Conservation (phyloP, 2,113 vertebrate species). For the Axis porcinus region DNA sequence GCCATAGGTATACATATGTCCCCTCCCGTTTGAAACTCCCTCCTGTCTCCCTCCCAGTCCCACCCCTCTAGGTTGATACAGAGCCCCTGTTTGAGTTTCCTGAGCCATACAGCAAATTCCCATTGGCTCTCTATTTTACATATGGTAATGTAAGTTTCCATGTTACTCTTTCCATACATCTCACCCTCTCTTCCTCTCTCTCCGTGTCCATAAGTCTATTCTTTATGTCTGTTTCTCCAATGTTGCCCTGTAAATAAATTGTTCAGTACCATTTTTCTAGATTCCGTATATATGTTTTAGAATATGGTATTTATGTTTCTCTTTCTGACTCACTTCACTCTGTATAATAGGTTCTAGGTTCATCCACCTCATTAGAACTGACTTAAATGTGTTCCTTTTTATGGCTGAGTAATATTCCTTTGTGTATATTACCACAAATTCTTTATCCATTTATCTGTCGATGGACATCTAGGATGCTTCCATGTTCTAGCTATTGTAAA, state of each 20-base stretch:
- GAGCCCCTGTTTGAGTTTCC: not conserved
- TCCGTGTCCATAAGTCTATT: fast-evolving
- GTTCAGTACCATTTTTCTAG: not conserved
- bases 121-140: not conserved
- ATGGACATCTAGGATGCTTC: not conserved
- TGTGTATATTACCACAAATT: not conserved
- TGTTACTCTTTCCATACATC: not conserved
- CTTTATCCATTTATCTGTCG: not conserved
- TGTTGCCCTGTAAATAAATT: not conserved
- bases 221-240: not conserved
- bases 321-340: not conserved
- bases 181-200: not conserved
- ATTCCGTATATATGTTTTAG: not conserved
- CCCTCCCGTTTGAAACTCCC: not conserved
- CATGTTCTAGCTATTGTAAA: not conserved
- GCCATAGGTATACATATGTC: not conserved
- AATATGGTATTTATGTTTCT: not conserved
- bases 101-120: not conserved
- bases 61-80: not conserved
- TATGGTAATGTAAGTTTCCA: not conserved
- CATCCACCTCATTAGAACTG: not conserved
- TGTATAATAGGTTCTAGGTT: not conserved
- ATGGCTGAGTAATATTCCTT: not conserved
- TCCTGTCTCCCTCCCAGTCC: fast-evolving
- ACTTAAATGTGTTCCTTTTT: not conserved